These are phyloP conservation scores for Oreonectes daqikongensis DNA, from an alignment of 2,797 vertebrate genomes.

Conservation along the genomic window DNA sequence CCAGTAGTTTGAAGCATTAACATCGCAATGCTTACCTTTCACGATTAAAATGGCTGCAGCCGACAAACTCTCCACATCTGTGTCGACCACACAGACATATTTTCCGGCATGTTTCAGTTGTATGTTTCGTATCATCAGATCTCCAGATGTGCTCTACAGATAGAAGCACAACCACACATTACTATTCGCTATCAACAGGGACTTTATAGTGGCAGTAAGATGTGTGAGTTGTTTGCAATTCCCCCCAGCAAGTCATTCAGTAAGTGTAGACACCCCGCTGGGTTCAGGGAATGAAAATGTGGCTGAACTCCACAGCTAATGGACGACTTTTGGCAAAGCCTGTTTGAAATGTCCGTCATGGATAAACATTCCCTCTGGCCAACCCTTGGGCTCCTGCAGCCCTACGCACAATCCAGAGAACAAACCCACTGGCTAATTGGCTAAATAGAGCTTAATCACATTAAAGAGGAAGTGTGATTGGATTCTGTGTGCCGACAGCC, in stretches of 20 bases:
- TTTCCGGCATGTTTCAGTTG: conserved; percentile 92
- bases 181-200: conserved; percentile 22
- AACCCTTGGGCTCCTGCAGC: conserved; percentile 34
- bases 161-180: conserved; percentile 42
- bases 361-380: conserved; percentile 52
- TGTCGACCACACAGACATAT: conserved; percentile 92
- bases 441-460: conserved; percentile 60
- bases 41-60: conserved; percentile 92
- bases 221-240: conserved; percentile 16
- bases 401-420: conserved; percentile 54
- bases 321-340: conserved; percentile 37
- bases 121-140: conserved; percentile 95
- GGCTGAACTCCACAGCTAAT: conserved; percentile 38
- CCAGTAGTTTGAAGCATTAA: no score
- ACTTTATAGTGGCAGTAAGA: conserved; percentile 9
- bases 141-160: conserved; percentile 86
- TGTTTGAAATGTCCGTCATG: conserved; percentile 45
- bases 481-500: conserved; percentile 45
- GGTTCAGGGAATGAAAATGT: conserved; percentile 37
- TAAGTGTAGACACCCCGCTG: conserved; percentile 36
- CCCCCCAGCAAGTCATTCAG: conserved; percentile 18
- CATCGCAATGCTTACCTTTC: conserved; percentile 87
- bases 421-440: conserved; percentile 55
- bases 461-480: conserved; percentile 54
- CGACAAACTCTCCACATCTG: conserved; percentile 91